Conservation (phyloP, 2,888 invertebrate species). For the Polydrusus pterygomalis region DNA sequence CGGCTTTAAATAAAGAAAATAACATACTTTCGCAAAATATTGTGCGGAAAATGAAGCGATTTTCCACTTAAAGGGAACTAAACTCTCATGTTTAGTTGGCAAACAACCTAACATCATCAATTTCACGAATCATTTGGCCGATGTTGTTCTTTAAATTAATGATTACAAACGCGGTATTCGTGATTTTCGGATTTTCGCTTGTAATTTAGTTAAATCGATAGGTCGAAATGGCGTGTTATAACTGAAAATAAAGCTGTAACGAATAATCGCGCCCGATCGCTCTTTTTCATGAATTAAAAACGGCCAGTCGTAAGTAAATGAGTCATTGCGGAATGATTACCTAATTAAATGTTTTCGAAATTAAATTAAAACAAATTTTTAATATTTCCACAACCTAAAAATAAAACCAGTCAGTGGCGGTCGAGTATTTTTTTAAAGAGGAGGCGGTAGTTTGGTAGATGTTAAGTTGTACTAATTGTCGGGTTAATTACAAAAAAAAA, state of each 20-base stretch:
- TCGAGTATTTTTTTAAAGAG: too few species aligned
- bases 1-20: background rate
- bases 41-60: slow-evolving; percentile 42
- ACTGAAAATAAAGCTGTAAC: slow-evolving; percentile 6
- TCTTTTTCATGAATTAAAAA: too few species aligned
- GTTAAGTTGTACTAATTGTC: too few species aligned
- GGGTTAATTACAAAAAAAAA: too few species aligned
- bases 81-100: slow-evolving; percentile 36
- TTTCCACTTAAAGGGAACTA: slow-evolving; percentile 43
- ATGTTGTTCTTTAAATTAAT: slow-evolving; percentile 55
- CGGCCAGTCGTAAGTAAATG: too few species aligned
- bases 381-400: too few species aligned
- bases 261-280: background rate
- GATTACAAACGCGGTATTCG: slow-evolving; percentile 45
- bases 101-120: slow-evolving; percentile 52
- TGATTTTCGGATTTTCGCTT: slow-evolving; percentile 43
- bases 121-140: slow-evolving; percentile 53
- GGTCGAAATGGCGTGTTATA: slow-evolving; percentile 12
- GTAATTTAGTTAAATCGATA: slow-evolving; percentile 39
- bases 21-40: slow-evolving; percentile 15
- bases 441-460: too few species aligned
- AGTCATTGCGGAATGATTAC: too few species aligned
- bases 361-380: too few species aligned
- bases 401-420: too few species aligned
- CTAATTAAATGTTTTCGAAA: too few species aligned